Evolutionary conservation across 2,797 vertebrate species (phyloP).

Genomic region (Liasis olivaceus): DNA sequence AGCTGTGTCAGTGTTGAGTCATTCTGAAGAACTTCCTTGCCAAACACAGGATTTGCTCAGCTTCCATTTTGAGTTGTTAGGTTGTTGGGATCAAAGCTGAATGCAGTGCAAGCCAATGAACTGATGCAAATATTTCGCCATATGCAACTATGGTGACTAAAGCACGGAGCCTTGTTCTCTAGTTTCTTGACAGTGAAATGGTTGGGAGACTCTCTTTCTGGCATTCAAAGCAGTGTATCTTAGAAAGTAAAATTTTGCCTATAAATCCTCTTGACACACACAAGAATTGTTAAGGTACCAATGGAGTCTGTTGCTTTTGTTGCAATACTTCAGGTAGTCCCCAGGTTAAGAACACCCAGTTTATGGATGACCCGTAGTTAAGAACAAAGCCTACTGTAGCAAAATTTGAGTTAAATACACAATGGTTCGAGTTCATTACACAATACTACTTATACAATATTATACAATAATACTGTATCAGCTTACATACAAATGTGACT

Average conservation of each 20-base stretch:
- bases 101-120: background rate
- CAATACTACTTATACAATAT: too few species aligned
- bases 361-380: too few species aligned
- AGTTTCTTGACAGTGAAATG: background rate
- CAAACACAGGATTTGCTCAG: background rate
- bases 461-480: too few species aligned
- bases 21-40: background rate
- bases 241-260: background rate
- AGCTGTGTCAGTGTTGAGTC: background rate
- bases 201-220: background rate
- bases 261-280: background rate
- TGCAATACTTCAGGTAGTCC: background rate
- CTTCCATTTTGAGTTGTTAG: background rate
- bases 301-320: background rate
- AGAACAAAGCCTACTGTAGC: too few species aligned
- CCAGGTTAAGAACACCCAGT: too few species aligned
- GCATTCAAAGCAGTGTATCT: background rate
- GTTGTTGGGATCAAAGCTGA: background rate
- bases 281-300: background rate
- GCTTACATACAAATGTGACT: too few species aligned
- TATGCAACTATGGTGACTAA: background rate
- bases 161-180: background rate
- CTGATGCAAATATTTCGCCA: background rate
- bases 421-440: too few species aligned
- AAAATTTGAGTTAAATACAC: too few species aligned